A percentile compares a stretch with the other conserved stretches of the same genome.
phyloP scores from a whole-genome alignment of 1,140 invertebrate species.

The Brachionus manjavacas region DNA sequence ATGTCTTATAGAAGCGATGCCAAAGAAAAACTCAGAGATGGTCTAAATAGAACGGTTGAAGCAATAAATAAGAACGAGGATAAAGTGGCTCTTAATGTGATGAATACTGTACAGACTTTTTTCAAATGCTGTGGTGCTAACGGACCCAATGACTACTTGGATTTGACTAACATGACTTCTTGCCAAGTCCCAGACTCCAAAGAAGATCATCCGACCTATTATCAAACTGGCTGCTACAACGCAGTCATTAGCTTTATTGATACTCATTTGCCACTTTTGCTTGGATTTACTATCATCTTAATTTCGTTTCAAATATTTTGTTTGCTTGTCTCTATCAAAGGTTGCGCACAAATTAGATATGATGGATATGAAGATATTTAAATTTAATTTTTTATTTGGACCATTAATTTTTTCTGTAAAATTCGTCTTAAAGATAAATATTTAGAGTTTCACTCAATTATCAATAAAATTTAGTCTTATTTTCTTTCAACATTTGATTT shows the following conservation, averaged over 20 bases:
- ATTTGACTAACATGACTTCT: neutral
- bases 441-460: neutral
- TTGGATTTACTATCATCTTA: slow-evolving; percentile 25
- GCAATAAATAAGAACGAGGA: slow-evolving; percentile 22
- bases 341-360: slow-evolving; percentile 18
- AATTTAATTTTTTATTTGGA: neutral
- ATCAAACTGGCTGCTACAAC: slow-evolving; percentile 1
- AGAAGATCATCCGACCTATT: neutral
- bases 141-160: slow-evolving; percentile 13
- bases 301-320: slow-evolving; percentile 41
- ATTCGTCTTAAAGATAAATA: neutral
- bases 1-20: slow-evolving; percentile 23
- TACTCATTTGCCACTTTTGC: slow-evolving; percentile 29
- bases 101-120: slow-evolving; percentile 36
- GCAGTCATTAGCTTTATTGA: slow-evolving; percentile 10
- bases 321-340: slow-evolving; percentile 8
- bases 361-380: slow-evolving; percentile 38
- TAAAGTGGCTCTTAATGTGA: slow-evolving; percentile 4
- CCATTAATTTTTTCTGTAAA: neutral
- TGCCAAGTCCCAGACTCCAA: neutral
- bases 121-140: slow-evolving; percentile 36
- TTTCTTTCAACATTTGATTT: neutral
- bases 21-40: neutral
- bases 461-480: neutral
- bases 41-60: neutral